phyloP scores from a whole-genome alignment of 2,113 vertebrate species.

The Scatophagus argus region DNA sequence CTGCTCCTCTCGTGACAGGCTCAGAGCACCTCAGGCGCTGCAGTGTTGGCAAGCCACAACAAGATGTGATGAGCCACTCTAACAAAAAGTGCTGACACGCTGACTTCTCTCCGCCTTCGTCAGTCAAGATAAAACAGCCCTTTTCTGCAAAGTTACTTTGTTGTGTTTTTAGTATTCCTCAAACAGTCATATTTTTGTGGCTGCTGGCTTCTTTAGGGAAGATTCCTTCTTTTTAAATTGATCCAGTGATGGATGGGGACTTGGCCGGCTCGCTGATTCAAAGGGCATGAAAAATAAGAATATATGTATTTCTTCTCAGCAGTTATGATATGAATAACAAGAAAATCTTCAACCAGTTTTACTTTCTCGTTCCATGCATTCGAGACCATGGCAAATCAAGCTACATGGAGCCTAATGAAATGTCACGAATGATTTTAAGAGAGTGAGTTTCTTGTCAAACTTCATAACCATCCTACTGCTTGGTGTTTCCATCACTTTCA shows the following conservation, averaged over 20 bases:
- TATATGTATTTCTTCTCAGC: conserved; percentile 34
- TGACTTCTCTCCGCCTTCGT: conserved; percentile 43
- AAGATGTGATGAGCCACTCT: conserved; percentile 71
- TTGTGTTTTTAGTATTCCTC: conserved; percentile 43
- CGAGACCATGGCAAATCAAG: conserved; percentile 33
- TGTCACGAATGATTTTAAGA: conserved; percentile 44
- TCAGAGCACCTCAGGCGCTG: conserved; percentile 51
- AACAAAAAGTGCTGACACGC: conserved; percentile 77
- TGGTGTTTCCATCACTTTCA: conserved; percentile 7
- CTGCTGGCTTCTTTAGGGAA: conserved; percentile 34
- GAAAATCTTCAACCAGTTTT: conserved; percentile 23
- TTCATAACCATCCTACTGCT: conserved; percentile 7
- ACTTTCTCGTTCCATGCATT: conserved; percentile 18
- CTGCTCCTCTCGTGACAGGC: conserved; percentile 66
- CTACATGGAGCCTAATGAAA: conserved; percentile 31
- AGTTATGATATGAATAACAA: conserved; percentile 18
- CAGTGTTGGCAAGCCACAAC: conserved; percentile 66
- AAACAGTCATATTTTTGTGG: conserved; percentile 42
- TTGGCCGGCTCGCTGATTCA: conserved; percentile 13
- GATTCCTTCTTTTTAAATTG: conserved; percentile 38
- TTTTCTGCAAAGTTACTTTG: conserved; percentile 48
- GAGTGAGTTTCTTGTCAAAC: conserved; percentile 11
- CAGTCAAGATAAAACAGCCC: conserved; percentile 51
- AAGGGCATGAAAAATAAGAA: conserved; percentile 22
- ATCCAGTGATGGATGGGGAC: conserved; percentile 1